phyloP scores from a whole-genome alignment of 2,113 vertebrate genomes.

The Muntiacus muntjak region DNA sequence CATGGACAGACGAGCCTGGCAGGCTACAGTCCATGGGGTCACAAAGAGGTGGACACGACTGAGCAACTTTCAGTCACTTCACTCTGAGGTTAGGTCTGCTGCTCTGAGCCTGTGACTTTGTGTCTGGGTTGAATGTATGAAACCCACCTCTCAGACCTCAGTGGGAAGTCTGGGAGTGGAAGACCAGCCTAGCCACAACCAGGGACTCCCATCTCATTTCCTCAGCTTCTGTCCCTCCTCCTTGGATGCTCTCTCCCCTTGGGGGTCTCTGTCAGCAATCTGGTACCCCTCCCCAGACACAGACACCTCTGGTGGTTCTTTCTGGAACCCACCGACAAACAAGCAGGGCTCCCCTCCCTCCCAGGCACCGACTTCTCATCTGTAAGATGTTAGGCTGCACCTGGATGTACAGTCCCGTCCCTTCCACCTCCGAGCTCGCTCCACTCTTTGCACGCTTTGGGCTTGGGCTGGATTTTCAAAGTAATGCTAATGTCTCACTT shows the following conservation, averaged over 20 bases:
- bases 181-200: not conserved
- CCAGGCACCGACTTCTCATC: not conserved
- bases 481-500: too few species aligned
- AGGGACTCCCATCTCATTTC: not conserved
- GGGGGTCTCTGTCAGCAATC: not conserved
- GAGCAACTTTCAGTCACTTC: not conserved
- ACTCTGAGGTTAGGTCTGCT: not conserved
- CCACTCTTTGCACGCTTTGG: fast-evolving
- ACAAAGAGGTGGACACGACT: not conserved
- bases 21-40: not conserved
- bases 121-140: not conserved
- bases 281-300: not conserved
- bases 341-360: not conserved
- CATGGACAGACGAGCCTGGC: not conserved
- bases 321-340: not conserved
- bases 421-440: not conserved
- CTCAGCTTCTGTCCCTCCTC: not conserved
- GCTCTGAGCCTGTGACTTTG: not conserved
- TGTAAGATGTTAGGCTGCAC: not conserved
- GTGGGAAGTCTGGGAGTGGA: not conserved
- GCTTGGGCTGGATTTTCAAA: not conserved
- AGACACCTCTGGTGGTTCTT: not conserved
- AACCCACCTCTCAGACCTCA: not conserved
- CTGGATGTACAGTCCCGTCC: not conserved
- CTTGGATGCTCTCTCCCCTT: too few species aligned